Evolutionary conservation across 37 sponge, comb jelly and placozoan genomes (phyloP).

Genomic region (Corticium candelabrum): DNA sequence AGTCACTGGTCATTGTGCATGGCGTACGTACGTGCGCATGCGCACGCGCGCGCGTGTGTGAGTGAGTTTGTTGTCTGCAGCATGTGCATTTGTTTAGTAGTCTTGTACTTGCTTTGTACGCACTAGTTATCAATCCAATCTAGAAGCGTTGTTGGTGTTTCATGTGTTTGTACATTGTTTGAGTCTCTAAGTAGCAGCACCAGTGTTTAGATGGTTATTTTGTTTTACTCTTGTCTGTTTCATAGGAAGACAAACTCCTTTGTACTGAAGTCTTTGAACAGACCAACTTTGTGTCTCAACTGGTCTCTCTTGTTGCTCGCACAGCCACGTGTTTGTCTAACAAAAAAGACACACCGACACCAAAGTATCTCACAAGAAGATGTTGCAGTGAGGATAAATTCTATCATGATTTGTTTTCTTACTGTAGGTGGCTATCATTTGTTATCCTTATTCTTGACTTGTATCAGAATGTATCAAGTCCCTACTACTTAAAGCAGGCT

Average conservation of each 20-base stretch:
- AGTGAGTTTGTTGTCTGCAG: too few relatives aligned
- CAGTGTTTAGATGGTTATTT: too few relatives aligned
- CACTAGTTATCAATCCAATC: too few relatives aligned
- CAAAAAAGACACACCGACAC: background rate
- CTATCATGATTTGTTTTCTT: background rate
- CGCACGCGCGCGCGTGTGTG: too few relatives aligned
- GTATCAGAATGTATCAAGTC: constrained; percentile 43
- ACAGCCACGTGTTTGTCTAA: background rate
- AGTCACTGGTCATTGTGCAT: too few relatives aligned
- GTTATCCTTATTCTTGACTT: constrained; percentile 55
- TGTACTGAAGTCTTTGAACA: background rate
- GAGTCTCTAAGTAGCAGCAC: too few relatives aligned
- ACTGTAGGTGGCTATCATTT: constrained; percentile 49
- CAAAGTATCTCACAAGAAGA: background rate
- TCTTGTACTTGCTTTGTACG: too few relatives aligned
- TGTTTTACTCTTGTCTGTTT: too few relatives aligned
- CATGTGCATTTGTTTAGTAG: too few relatives aligned
- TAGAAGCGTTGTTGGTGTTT: too few relatives aligned
- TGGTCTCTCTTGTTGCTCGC: background rate
- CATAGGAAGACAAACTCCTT: background rate
- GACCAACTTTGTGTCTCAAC: background rate
- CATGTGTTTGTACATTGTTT: too few relatives aligned
- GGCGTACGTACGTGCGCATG: too few relatives aligned
- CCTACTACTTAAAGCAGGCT: background rate
- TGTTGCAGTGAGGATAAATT: background rate